Base-by-base conservation (phyloP, 2,888 invertebrate genomes). In the Nymphalis polychloros region DNA sequence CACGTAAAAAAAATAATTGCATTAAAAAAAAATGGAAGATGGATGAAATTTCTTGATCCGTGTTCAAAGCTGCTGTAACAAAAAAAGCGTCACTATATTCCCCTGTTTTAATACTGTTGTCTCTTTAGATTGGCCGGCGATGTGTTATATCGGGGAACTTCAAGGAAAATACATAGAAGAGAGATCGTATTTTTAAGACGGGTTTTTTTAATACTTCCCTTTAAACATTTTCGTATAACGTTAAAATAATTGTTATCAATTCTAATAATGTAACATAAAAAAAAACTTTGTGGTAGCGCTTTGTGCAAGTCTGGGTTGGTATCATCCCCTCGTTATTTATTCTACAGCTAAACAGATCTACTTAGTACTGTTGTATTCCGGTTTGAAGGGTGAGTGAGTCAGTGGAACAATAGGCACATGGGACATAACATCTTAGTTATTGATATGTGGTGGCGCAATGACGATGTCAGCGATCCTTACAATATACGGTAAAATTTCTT, bases 51-150 rank as follows among this genome's bases (percentile, higher is more conserved):
- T 13, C 16, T 5, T 52, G 13, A 23, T 52, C 23, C 4, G 13
- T 5, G 23, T 52, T 23, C 23, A 27, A 52, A 4, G 50, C 50
- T 20, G 50, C 13, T 6, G 50, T 8, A 52, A 52, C 27, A 31
- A 31, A 31, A 52, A 52, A 52, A 52, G 0, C 23, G 23, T 2
- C 19, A 3, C 50, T 23, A 52, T 10, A 52, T 52, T 23, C 27
- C 23, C 23, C 20, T 27, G 52, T 6, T 52, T n/a, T 52, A 52
- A 52, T 52, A 52, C 23, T 52, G 16, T 52, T 52, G 52, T 52
- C 52, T 52, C 3, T 52, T 27, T 52, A 23, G 23, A 52, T 52
- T 52, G 52, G 13, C 13, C 23, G 52, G 52, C 23, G 23, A 52
- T 52, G 27, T 27, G 52, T 52, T 52, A 23, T 23, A 27, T 52